Evolutionary conservation across 2,113 vertebrate genomes (phyloP).

Genomic region (Psammodynastes pulverulentus): DNA sequence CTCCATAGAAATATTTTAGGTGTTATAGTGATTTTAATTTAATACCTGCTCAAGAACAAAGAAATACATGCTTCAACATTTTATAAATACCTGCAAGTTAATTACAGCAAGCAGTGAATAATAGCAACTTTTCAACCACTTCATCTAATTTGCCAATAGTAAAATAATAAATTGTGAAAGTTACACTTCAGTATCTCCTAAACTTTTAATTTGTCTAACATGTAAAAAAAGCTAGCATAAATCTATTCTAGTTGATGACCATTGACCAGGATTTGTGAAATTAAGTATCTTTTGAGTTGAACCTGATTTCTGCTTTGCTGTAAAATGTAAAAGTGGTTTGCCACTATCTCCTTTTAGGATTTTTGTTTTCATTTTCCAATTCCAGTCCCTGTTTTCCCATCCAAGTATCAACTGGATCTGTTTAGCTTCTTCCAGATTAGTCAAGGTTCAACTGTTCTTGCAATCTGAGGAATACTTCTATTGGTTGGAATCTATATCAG

Average conservation of each 20-base stretch:
- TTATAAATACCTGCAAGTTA: no score
- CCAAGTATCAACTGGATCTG: neutral
- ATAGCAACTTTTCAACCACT: no score
- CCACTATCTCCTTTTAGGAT: neutral
- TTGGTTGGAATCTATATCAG: neutral
- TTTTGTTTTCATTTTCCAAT: neutral
- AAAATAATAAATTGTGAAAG: no score
- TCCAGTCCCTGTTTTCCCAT: neutral
- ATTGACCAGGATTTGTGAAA: neutral
- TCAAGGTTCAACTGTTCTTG: neutral
- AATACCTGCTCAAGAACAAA: no score
- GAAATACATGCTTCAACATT: no score
- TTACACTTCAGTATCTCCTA: no score
- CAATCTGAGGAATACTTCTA: neutral
- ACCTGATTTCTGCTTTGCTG: neutral
- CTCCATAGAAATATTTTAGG: no score
- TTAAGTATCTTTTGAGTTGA: neutral
- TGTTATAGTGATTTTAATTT: no score
- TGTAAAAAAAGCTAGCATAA: neutral
- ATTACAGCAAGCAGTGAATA: no score
- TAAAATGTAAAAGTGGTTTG: neutral
- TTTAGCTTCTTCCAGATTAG: neutral
- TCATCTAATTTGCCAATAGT: no score
- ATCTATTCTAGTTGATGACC: neutral
- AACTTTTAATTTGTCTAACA: neutral